Conservation (phyloP, 2,113 vertebrate genomes). For the Ictidomys tridecemlineatus region DNA sequence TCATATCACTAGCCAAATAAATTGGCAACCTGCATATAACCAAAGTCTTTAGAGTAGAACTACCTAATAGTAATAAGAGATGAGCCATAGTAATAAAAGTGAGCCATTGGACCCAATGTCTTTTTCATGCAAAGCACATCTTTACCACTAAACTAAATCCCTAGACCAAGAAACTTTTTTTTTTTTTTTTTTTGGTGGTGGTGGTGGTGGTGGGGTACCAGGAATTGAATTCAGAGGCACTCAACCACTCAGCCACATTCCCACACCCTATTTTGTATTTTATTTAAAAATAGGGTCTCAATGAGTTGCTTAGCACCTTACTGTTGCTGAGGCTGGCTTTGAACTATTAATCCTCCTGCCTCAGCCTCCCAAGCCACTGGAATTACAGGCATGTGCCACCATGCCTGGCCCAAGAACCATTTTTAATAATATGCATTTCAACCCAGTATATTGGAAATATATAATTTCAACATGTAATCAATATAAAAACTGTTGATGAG, state of each 20-base stretch:
- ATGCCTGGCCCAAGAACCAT: neutral
- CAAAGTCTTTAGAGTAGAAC: neutral
- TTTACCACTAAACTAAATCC: too few relatives aligned
- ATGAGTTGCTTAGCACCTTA: too few relatives aligned
- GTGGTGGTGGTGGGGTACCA: too few relatives aligned
- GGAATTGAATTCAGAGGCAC: neutral
- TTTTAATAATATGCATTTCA: slow-evolving; percentile 30
- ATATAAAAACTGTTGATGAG: neutral
- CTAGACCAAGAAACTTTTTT: neutral
- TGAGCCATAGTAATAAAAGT: neutral
- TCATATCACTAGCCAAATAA: neutral
- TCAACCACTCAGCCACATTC: neutral
- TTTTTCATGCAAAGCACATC: too few relatives aligned
- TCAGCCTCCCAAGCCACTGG: too few relatives aligned
- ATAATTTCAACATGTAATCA: neutral
- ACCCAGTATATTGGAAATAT: neutral
- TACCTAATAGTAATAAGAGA: slow-evolving; percentile 31
- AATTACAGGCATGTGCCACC: too few relatives aligned
- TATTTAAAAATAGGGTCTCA: too few relatives aligned
- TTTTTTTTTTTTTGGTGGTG: neutral
- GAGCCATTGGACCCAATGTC: neutral
- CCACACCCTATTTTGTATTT: too few relatives aligned
- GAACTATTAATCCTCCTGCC: too few relatives aligned
- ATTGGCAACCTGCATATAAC: neutral
- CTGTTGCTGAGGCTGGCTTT: too few relatives aligned